These are phyloP conservation scores for Tricholaema leucomelas DNA, from an alignment of 2,113 vertebrate species.

Conservation along the genomic window DNA sequence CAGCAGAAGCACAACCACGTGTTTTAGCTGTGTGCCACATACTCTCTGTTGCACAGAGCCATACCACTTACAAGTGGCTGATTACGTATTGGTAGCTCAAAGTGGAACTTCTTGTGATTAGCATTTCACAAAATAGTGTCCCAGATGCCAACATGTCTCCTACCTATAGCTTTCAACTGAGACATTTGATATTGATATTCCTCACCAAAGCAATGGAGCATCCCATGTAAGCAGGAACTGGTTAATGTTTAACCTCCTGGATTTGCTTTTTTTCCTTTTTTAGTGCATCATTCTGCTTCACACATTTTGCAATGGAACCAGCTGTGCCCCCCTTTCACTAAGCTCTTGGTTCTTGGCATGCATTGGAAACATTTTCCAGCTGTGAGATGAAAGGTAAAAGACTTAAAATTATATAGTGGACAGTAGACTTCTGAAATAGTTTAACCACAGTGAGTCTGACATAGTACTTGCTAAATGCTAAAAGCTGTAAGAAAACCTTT, in stretches of 20 bases:
- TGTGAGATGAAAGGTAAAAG: conserved; percentile 28
- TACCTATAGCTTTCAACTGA: background rate
- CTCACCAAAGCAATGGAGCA: background rate
- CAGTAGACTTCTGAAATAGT: conserved; percentile 8
- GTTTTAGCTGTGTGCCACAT: background rate
- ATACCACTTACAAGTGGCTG: background rate
- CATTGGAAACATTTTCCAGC: conserved; percentile 35
- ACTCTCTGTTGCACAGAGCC: background rate
- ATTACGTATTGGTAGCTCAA: background rate
- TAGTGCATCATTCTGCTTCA: background rate
- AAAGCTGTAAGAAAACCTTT: background rate
- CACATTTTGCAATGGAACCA: background rate
- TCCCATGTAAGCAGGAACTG: background rate
- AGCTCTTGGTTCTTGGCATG: background rate
- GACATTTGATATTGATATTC: background rate
- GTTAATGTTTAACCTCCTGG: background rate
- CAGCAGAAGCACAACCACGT: background rate
- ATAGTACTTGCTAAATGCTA: background rate
- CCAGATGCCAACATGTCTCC: background rate
- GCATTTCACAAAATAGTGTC: background rate
- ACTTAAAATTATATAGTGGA: conserved; percentile 17
- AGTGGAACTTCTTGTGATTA: background rate
- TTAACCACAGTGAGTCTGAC: conserved; percentile 12
- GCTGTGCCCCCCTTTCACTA: background rate
- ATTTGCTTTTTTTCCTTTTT: conserved; percentile 32